Evolutionary conservation across 2,797 vertebrate species (phyloP).

Genomic region (Chelon auratus): DNA sequence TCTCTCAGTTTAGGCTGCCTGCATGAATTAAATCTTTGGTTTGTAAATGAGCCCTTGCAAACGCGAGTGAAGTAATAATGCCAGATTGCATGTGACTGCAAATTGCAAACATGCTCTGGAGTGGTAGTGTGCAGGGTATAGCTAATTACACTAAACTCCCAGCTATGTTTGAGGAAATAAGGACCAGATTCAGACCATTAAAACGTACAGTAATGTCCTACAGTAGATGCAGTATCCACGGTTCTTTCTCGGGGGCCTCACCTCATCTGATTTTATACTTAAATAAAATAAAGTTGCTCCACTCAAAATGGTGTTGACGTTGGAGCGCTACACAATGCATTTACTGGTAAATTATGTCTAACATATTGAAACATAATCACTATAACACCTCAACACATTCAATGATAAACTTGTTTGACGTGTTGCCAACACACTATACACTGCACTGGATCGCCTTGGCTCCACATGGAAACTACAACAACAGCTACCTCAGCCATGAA

Average conservation of each 20-base stretch:
- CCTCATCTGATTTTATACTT: no score
- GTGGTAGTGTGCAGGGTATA: conserved; percentile 48
- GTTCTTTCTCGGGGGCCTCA: conserved; percentile 1
- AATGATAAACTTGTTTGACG: not conserved
- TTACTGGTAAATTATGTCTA: not conserved
- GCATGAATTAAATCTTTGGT: conserved; percentile 54
- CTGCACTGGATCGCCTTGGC: conserved; percentile 11
- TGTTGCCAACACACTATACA: not conserved
- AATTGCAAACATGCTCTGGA: conserved; percentile 76
- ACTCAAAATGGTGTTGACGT: not conserved
- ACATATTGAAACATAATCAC: conserved; percentile 7
- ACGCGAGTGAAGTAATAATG: conserved; percentile 75
- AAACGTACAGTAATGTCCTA: conserved; percentile 34
- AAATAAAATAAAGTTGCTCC: not conserved
- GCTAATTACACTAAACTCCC: conserved; percentile 69
- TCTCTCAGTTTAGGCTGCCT: conserved; percentile 65
- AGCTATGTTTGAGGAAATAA: conserved; percentile 63
- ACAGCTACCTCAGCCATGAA: conserved; percentile 14
- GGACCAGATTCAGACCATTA: conserved; percentile 62
- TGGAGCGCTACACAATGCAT: not conserved
- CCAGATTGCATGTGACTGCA: conserved; percentile 72
- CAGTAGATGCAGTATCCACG: conserved; percentile 18
- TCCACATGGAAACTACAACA: not conserved
- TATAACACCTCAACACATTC: no score
- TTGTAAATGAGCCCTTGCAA: conserved; percentile 72